Percentiles rank a stretch among this genome's conserved stretches.
phyloP scores from a whole-genome alignment of 2,113 vertebrate species.

The Hylia prasina region DNA sequence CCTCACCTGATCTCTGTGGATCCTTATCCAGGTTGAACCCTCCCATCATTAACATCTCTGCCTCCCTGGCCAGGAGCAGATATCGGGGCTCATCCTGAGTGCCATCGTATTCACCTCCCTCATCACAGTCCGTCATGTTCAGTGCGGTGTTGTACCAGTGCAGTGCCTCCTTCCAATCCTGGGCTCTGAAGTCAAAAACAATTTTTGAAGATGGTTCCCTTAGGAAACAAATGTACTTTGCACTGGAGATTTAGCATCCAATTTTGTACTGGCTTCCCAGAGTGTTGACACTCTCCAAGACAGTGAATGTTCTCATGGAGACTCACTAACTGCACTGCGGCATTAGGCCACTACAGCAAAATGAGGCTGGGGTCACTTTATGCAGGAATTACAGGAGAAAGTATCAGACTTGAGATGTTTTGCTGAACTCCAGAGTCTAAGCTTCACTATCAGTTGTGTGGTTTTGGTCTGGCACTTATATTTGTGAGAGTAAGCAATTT shows the following conservation, averaged over 20 bases:
- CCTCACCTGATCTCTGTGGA: slow-evolving; percentile 85
- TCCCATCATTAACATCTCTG: slow-evolving; percentile 85
- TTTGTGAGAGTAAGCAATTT: neutral
- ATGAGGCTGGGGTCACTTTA: neutral
- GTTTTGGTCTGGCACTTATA: neutral
- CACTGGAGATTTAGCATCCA: neutral
- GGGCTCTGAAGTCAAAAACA: slow-evolving; percentile 66
- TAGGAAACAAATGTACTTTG: neutral
- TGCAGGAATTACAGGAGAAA: neutral
- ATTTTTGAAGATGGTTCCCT: neutral
- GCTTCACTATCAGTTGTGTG: neutral
- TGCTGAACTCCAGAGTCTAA: neutral
- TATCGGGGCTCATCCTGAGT: slow-evolving; percentile 89
- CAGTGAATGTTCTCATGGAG: neutral
- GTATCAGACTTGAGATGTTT: neutral
- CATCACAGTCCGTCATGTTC: slow-evolving; percentile 89
- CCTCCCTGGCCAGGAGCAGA: slow-evolving; percentile 86
- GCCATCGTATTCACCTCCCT: slow-evolving; percentile 92
- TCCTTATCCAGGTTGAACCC: slow-evolving; percentile 77
- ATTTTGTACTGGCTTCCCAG: neutral
- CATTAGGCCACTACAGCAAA: neutral
- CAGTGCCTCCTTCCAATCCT: slow-evolving; percentile 85
- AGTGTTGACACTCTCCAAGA: neutral
- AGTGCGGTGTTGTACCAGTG: slow-evolving; percentile 84
- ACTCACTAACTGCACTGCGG: neutral